Evolutionary conservation across 2,888 invertebrate species (phyloP), one percentile per base, ranked within the genome.

Genomic region (Phlogophora meticulosa): DNA sequence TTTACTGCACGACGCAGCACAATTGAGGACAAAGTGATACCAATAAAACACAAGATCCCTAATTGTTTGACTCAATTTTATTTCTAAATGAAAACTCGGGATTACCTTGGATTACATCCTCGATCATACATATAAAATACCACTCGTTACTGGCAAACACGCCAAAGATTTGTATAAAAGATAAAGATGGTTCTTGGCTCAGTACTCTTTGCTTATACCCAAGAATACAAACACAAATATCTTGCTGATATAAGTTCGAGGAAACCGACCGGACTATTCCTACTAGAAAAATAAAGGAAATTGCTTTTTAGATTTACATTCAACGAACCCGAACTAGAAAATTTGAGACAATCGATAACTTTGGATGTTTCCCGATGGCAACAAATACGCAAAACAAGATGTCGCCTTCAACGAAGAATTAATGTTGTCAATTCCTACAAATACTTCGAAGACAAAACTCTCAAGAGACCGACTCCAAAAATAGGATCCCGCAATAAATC

Each of bases 181-280:
- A 81, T 81, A 70, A 65, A 77, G 46, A 66, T 58, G 45, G 49
- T 52, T 68, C 57, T 81, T 81, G 72, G 80, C 75, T 72, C 78
- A 59, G 72, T 56, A 45, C 60, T 74, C 67, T 46, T 65, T 72
- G 53, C 69, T 72, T 66, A 70, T 66, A 59, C 52, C 46, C 42
- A 62, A 69, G 56, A 72, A 72, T 76, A 73, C 71, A 75, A 71
- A 71, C 74, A 79, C 60, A 65, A 58, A 76, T 71, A 80, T 69
- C 68, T 72, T 52, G 42, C 62, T 67, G 71, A 71, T 71, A 67
- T 70, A 66, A 72, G 68, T 65, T 53, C 38, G 32, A 32, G 43
- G 59, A 64, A 40, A 24, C 46, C 42, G 49, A 58, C 40, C 46
- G 59, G 40, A 60, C 64, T 60, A 66, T 46, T 17, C 53, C 24